Evolutionary conservation across 2,888 invertebrate genomes (phyloP).

Genomic region (Carterocephalus palaemon): DNA sequence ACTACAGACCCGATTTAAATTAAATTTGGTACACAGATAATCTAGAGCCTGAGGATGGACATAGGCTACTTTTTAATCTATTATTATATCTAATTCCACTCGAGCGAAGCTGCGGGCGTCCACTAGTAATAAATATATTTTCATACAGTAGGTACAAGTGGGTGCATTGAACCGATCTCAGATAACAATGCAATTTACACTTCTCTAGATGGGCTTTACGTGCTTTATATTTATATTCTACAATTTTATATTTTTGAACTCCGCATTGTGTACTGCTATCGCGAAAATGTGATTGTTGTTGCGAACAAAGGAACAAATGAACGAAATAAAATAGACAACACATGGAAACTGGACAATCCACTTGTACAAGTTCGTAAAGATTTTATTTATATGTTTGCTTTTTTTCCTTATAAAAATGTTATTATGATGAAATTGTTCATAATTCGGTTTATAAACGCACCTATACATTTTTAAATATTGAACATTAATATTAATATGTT

Average conservation of each 20-base stretch:
- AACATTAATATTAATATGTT: no score
- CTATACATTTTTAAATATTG: no score
- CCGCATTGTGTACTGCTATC: conserved; percentile 13
- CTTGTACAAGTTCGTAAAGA: conserved; percentile 3
- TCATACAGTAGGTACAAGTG: conserved; percentile 50
- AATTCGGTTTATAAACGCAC: background rate
- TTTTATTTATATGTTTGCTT: conserved; percentile 9
- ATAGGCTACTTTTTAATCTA: no score
- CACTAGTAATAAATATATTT: no score
- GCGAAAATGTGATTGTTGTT: conserved; percentile 16
- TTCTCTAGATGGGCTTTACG: conserved; percentile 36
- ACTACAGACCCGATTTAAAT: no score
- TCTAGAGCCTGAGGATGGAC: no score
- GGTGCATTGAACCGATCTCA: conserved; percentile 43
- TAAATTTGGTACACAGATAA: no score
- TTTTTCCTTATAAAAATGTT: background rate
- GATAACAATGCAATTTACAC: conserved; percentile 69
- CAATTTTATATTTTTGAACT: conserved; percentile 14
- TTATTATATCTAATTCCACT: no score
- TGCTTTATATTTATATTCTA: conserved; percentile 24
- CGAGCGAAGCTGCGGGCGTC: no score
- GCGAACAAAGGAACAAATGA: conserved; percentile 18
- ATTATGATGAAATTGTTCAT: background rate
- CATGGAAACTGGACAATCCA: conserved; percentile 19
- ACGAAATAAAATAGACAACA: conserved; percentile 16